These are phyloP conservation scores for Apodemus sylvaticus DNA, from an alignment of 2,113 vertebrate species.

Conservation along the genomic window DNA sequence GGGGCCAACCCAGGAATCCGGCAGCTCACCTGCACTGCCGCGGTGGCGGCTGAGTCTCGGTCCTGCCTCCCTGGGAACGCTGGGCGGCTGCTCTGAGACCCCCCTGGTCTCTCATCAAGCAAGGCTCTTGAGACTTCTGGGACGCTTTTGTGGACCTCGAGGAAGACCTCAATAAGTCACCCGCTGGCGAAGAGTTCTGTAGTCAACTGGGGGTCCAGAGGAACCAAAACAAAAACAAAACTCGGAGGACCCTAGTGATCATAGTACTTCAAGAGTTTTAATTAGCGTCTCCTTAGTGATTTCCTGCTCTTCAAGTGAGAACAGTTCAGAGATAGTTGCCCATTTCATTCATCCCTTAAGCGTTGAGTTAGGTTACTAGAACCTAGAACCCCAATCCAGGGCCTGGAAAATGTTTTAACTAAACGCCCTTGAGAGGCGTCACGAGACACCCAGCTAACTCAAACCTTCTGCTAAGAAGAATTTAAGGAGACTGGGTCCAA, in stretches of 20 bases:
- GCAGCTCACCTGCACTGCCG: slow-evolving; percentile 53
- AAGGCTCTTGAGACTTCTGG: not conserved
- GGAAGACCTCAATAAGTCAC: not conserved
- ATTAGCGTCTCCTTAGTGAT: not conserved
- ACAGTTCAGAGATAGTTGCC: not conserved
- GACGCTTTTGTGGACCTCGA: not conserved
- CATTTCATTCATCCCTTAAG: not conserved
- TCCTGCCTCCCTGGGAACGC: not conserved
- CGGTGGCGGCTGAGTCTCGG: not conserved
- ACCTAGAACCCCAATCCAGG: not conserved
- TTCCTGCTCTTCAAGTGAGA: not conserved
- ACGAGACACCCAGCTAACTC: slow-evolving; percentile 20
- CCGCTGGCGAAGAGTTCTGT: not conserved
- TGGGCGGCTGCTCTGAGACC: not conserved
- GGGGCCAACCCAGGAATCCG: accelerated
- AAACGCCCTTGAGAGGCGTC: not conserved
- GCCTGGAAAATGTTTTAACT: not conserved
- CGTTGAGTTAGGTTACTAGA: not conserved
- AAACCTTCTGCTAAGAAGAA: slow-evolving; percentile 36
- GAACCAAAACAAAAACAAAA: not conserved
- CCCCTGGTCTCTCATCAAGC: not conserved
- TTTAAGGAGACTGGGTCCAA: not conserved
- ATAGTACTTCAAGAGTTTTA: not conserved
- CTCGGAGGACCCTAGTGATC: not conserved
- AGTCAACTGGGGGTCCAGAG: not conserved